Conservation (phyloP, 2,888 invertebrate genomes). For the Camponotus fellah region DNA sequence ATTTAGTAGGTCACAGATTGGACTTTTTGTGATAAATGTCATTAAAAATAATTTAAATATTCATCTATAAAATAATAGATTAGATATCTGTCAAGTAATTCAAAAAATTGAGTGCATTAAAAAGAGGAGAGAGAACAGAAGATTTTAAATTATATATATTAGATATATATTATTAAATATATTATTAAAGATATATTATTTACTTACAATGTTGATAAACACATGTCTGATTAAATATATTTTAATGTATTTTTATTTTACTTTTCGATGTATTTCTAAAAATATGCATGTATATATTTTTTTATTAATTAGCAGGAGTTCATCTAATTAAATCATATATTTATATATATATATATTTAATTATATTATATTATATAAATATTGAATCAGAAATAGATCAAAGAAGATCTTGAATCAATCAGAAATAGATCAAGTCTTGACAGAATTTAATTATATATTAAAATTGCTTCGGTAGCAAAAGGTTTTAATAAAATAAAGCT, state of each 20-base stretch:
- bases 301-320: neutral
- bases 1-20: neutral
- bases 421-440: too few relatives aligned
- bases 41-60: neutral
- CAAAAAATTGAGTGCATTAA: neutral
- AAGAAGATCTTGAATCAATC: too few relatives aligned
- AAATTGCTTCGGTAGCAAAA: too few relatives aligned
- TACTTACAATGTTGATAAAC: neutral
- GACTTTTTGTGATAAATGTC: neutral
- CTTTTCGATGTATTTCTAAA: neutral
- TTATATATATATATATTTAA: too few relatives aligned
- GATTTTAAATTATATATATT: neutral
- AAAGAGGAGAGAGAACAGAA: neutral
- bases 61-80: neutral
- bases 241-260: neutral
- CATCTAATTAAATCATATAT: neutral
- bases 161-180: too few relatives aligned
- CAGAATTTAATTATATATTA: too few relatives aligned
- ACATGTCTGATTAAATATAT: neutral
- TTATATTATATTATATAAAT: neutral
- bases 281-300: neutral
- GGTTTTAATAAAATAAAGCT: neutral
- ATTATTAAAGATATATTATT: neutral
- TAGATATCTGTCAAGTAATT: neutral
- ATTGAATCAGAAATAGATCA: neutral